Evolutionary conservation across 2,888 invertebrate species (phyloP).

Genomic region (Hypomecis punctinalis): DNA sequence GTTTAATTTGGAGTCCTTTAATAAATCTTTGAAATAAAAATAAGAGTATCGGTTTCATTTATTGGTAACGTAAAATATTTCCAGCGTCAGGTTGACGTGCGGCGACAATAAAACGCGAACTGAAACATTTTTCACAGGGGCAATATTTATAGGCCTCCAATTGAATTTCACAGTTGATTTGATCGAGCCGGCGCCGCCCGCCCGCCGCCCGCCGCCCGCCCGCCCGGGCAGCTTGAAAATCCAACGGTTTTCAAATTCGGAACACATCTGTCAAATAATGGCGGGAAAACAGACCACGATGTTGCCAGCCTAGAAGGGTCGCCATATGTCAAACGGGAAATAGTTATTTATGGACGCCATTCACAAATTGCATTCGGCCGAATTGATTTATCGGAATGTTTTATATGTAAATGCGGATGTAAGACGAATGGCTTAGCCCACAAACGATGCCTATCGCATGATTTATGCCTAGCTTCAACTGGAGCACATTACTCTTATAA

Average conservation of each 20-base stretch:
- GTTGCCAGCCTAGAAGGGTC: slow-evolving; percentile 72
- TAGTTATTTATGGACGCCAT: slow-evolving; percentile 82
- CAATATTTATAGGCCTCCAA: slow-evolving; percentile 76
- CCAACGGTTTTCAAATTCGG: slow-evolving; percentile 73
- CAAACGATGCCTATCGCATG: slow-evolving; percentile 70
- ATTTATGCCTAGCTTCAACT: slow-evolving; percentile 56
- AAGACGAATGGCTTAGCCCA: slow-evolving; percentile 78
- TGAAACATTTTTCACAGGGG: slow-evolving; percentile 71
- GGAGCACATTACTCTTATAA: slow-evolving; percentile 7
- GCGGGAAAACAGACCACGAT: slow-evolving; percentile 74
- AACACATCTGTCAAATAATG: slow-evolving; percentile 81
- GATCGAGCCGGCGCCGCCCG: slow-evolving; percentile 53
- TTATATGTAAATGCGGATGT: slow-evolving; percentile 81
- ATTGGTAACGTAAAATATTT: slow-evolving; percentile 40
- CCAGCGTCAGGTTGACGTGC: slow-evolving; percentile 43
- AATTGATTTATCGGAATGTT: slow-evolving; percentile 84
- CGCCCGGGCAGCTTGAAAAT: slow-evolving; percentile 64
- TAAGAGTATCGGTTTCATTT: slow-evolving; percentile 4
- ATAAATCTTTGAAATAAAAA: not conserved
- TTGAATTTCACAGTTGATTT: slow-evolving; percentile 85
- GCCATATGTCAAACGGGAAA: slow-evolving; percentile 81
- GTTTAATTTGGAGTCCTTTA: too few species aligned
- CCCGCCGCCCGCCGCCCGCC: too few species aligned
- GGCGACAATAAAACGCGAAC: slow-evolving; percentile 51
- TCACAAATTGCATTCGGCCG: slow-evolving; percentile 84